A percentile compares a stretch with the other conserved stretches of the same genome.
Conservation (phyloP, 1,140 invertebrate genomes). For the Drosophila melanica region DNA sequence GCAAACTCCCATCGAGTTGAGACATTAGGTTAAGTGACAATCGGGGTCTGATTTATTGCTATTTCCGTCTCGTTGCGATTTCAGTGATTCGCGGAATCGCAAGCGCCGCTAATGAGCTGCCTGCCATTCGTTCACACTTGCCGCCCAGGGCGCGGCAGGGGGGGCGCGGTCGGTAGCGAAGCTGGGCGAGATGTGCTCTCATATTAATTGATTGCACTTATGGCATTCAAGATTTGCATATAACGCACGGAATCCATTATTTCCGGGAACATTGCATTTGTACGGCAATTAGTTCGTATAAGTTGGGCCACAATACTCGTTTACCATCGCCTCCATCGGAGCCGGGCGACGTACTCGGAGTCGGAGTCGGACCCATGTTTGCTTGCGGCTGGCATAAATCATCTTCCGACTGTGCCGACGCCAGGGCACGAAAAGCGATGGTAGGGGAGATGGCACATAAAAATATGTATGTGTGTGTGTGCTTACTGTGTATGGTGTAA, state of each 20-base stretch:
- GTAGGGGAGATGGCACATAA: constrained; percentile 25
- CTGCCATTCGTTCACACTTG: constrained; percentile 62
- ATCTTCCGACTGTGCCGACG: constrained; percentile 58
- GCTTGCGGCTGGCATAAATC: constrained; percentile 74
- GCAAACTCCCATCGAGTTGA: constrained; percentile 22
- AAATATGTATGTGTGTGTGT: constrained; percentile 30
- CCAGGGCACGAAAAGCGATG: constrained; percentile 30
- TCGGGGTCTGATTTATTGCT: constrained; percentile 73
- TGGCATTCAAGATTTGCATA: constrained; percentile 65
- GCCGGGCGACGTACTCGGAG: constrained; percentile 11
- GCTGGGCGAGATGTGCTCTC: constrained; percentile 19
- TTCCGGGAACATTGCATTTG: constrained; percentile 84
- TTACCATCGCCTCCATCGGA: constrained; percentile 33
- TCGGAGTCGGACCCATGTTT: constrained; percentile 54
- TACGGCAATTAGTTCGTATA: constrained; percentile 81
- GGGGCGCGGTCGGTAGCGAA: background rate
- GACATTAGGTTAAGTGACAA: constrained; percentile 78
- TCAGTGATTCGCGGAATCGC: constrained; percentile 82
- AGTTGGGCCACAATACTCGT: constrained; percentile 55
- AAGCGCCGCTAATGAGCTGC: constrained; percentile 82
- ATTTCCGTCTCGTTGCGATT: constrained; percentile 82
- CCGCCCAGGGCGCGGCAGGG: background rate
- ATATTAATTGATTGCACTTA: constrained; percentile 79
- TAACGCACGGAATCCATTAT: constrained; percentile 75
- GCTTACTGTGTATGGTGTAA: constrained; percentile 25